A percentile compares a stretch with the other conserved stretches of the same genome.
phyloP scores from a whole-genome alignment of 2,113 vertebrate species.

The Prunella himalayana region DNA sequence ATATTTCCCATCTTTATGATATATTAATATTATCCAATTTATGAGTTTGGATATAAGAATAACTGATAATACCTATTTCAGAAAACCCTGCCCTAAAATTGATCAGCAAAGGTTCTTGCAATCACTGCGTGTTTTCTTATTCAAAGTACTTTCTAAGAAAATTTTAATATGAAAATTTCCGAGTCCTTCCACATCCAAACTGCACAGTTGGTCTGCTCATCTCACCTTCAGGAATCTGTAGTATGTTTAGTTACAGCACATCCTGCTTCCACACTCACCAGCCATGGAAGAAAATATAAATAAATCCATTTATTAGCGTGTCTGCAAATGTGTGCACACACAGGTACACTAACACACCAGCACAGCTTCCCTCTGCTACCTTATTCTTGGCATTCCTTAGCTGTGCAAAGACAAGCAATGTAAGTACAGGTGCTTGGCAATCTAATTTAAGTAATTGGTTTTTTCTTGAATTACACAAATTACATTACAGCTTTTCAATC shows the following conservation, averaged over 20 bases:
- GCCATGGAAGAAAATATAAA: not conserved
- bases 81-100: not conserved
- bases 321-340: not conserved
- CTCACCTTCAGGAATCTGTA: not conserved
- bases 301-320: not conserved
- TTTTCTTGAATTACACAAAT: not conserved
- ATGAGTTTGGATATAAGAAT: not conserved
- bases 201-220: rapidly evolving
- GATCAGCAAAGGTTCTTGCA: not conserved
- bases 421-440: not conserved
- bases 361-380: not conserved
- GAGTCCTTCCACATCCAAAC: not conserved
- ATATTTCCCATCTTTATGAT: not conserved
- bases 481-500: not conserved
- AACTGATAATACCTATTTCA: not conserved
- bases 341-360: not conserved
- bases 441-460: not conserved
- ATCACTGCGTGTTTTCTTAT: not conserved
- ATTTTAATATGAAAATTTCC: not conserved
- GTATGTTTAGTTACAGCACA: not conserved
- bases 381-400: not conserved
- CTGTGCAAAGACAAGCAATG: not conserved
- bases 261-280: not conserved
- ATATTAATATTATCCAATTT: not conserved
- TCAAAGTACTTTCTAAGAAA: not conserved